Base-by-base conservation (phyloP, 2,888 invertebrate genomes). In the Microctonus brassicae region DNA sequence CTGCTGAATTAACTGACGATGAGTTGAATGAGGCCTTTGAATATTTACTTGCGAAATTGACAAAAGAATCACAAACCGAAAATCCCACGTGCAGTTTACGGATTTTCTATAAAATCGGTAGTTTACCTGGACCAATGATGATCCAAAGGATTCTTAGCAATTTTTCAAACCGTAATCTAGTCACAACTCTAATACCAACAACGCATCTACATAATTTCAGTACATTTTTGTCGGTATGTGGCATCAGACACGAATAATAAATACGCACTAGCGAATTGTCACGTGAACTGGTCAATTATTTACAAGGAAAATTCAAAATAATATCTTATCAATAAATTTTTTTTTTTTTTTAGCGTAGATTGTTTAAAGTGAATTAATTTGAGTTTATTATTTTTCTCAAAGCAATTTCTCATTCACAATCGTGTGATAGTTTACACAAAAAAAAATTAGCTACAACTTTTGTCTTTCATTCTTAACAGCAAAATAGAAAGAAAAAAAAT, bases 191-290 rank as follows among this genome's bases (percentile, higher is more conserved):
- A 74, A 90, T 95, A 88, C 96, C 96, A 65, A 95, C 95, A 77
- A 90, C 91, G 77, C 93, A 93, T 86, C 90, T 96, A 82, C 94
- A 95, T 88, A 94, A 93, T 89, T 93, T 93, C 78, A 92, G 92
- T 89, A 94, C 94, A 82, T 94, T 94, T 89, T 90, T 96, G 79
- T 95, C 95, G 75, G 91, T 96, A 86, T 94, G 93, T 88, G 95
- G 95, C 22, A 91, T 95, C 78, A 90, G 95, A 80, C 93, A 94
- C 86, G 93, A 92, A 84, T 93, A 88, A 79, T 77, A 57, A 68
- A 62, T n/a, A 53, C n/a, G 22, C 11, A 11, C 39, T 24, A 10
- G 24, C 10, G 11, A 13, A 10, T 34, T 57, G 26, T 39, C 57
- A 55, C 33, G 20, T 26, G 77, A 78, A 76, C 73, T 78, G 79